These are phyloP conservation scores for Diplosoma virens DNA, from an alignment of 23 tunicate genomes.

Conservation along the genomic window DNA sequence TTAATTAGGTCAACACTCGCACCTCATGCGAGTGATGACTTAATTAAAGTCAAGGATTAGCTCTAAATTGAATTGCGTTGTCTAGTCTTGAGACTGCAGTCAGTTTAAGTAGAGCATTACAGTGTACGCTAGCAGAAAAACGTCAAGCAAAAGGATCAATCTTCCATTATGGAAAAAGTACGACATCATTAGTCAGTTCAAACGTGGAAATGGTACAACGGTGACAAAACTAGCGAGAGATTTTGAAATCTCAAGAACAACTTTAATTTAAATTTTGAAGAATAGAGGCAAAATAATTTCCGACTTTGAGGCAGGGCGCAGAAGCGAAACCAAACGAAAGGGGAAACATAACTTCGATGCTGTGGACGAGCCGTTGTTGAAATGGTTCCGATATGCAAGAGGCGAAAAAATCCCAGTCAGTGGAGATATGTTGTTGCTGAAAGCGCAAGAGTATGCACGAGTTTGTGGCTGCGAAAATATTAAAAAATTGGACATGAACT, in stretches of 20 bases:
- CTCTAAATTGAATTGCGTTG: slow-evolving; percentile 23
- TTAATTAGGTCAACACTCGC: neutral
- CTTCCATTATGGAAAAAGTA: slow-evolving; percentile 16
- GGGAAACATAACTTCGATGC: slow-evolving; percentile 9
- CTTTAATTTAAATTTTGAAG: slow-evolving; percentile 6
- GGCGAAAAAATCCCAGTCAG: slow-evolving; percentile 22
- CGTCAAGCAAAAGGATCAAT: slow-evolving; percentile 8
- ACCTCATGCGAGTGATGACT: neutral
- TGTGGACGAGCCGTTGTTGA: slow-evolving; percentile 27
- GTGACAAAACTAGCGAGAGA: neutral
- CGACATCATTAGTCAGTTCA: slow-evolving; percentile 23
- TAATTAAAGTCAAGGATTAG: slow-evolving; percentile 1
- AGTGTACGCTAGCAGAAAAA: slow-evolving; percentile 4
- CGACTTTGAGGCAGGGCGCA: neutral
- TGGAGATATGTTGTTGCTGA: slow-evolving; percentile 14
- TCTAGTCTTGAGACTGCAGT: neutral
- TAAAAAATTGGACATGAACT: slow-evolving; percentile 8
- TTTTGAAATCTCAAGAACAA: slow-evolving; percentile 6
- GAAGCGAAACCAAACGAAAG: neutral
- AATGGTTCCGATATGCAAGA: slow-evolving; percentile 35
- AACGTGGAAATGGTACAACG: slow-evolving; percentile 11
- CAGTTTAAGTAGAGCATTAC: slow-evolving; percentile 20
- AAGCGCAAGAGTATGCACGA: slow-evolving; percentile 13
- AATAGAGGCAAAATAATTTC: neutral
- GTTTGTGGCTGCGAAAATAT: slow-evolving; percentile 9